Evolutionary conservation across 1,140 invertebrate genomes (phyloP).

Genomic region (Ectropis grisescens): DNA sequence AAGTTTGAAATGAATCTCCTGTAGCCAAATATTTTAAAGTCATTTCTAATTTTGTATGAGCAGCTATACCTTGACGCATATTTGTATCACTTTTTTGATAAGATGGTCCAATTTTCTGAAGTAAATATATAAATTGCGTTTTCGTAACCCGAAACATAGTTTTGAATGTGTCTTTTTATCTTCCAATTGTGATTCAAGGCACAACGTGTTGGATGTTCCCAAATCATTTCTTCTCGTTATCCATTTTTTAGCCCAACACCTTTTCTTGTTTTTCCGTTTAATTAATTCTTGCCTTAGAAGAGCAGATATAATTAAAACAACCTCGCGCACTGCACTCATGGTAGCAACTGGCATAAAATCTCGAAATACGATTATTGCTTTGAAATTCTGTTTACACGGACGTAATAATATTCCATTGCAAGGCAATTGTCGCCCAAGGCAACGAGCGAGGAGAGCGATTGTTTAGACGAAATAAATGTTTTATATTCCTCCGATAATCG

Average conservation of each 20-base stretch:
- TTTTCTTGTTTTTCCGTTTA: background rate
- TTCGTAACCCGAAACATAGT: constrained; percentile 3
- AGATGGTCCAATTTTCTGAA: constrained; percentile 5
- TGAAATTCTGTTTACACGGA: background rate
- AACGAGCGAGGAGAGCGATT: constrained; percentile 1
- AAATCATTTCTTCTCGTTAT: constrained; percentile 4
- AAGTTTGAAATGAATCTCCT: constrained; percentile 6
- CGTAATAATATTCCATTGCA: background rate
- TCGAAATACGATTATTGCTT: background rate
- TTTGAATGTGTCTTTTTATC: constrained; percentile 2
- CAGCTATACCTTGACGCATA: constrained; percentile 3
- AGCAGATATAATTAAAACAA: background rate
- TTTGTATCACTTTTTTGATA: constrained; percentile 4
- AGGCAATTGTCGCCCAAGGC: background rate
- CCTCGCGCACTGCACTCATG: constrained; percentile 1
- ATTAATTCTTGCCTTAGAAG: background rate
- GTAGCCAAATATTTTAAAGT: constrained; percentile 5
- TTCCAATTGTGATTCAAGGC: constrained; percentile 3
- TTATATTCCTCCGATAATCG: constrained; percentile 3
- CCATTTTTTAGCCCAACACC: constrained; percentile 5
- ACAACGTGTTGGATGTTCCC: constrained; percentile 3
- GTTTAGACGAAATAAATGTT: constrained; percentile 2
- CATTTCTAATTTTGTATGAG: constrained; percentile 4
- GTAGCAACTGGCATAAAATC: too few relatives aligned
- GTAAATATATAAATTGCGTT: constrained; percentile 4